phyloP scores from a whole-genome alignment of 1,140 invertebrate species.

The Trichonephila clavata region DNA sequence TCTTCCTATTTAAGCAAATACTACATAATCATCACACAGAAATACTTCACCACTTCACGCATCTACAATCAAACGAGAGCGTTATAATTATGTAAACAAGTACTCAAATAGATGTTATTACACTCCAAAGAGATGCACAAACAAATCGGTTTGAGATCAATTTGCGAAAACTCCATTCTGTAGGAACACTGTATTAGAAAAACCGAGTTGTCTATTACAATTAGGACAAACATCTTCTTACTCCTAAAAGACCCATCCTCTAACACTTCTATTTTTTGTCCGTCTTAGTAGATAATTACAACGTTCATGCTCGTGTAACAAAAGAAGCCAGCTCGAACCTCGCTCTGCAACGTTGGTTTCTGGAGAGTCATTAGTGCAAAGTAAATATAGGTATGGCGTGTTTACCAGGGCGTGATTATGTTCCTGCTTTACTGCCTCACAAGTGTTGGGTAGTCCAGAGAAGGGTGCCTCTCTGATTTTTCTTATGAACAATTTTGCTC shows the following conservation, averaged over 20 bases:
- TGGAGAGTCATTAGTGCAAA: neutral
- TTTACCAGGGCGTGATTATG: neutral
- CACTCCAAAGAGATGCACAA: neutral
- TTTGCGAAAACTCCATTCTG: neutral
- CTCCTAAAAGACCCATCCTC: neutral
- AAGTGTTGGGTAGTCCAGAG: neutral
- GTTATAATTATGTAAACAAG: too few species aligned
- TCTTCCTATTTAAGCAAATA: too few species aligned
- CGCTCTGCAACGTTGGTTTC: neutral
- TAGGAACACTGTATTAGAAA: neutral
- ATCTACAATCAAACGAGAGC: too few species aligned
- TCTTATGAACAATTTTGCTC: neutral
- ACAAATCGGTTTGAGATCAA: neutral
- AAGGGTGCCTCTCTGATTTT: neutral
- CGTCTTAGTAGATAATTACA: neutral
- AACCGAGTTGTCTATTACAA: neutral
- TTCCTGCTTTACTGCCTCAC: conserved; percentile 29
- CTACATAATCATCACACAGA: too few species aligned
- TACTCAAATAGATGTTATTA: too few species aligned
- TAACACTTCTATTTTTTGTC: neutral
- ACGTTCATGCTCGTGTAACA: neutral
- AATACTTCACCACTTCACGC: too few species aligned
- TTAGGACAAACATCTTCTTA: neutral
- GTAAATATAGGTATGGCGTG: conserved; percentile 37
- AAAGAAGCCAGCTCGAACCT: neutral